phyloP scores from a whole-genome alignment of 2,113 vertebrate genomes.

The Entomyzon cyanotis region DNA sequence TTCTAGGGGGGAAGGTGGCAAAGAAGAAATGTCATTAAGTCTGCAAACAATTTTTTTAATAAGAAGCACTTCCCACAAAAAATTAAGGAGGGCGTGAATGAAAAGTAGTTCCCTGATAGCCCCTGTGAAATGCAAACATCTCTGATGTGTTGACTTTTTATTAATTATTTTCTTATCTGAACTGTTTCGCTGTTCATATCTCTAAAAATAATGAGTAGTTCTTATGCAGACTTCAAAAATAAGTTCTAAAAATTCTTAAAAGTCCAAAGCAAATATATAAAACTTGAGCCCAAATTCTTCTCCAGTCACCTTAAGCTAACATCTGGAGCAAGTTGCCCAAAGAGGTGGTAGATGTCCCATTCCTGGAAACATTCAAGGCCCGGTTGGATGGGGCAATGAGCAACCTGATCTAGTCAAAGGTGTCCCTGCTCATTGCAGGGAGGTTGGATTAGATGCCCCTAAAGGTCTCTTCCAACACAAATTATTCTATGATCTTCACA shows the following conservation, averaged over 20 bases:
- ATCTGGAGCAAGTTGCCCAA: neutral
- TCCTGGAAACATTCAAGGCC: neutral
- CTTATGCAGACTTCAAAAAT: neutral
- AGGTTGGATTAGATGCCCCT: neutral
- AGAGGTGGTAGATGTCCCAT: neutral
- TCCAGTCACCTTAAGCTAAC: neutral
- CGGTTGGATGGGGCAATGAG: neutral
- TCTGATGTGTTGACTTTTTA: neutral
- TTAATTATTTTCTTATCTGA: neutral
- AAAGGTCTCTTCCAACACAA: neutral
- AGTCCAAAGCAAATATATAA: neutral
- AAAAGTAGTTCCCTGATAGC: neutral
- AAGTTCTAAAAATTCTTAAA: neutral
- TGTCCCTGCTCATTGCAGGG: neutral
- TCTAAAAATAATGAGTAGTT: neutral
- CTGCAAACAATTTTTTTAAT: neutral
- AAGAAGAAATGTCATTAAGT: neutral
- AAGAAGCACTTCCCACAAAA: neutral
- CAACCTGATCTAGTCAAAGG: neutral
- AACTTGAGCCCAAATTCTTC: neutral
- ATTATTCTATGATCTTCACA: neutral
- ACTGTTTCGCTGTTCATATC: neutral
- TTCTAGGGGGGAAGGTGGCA: neutral
- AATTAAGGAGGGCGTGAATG: neutral
- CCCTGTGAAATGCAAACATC: neutral